phyloP scores from a whole-genome alignment of 1,140 invertebrate genomes.

The Radopholus similis region DNA sequence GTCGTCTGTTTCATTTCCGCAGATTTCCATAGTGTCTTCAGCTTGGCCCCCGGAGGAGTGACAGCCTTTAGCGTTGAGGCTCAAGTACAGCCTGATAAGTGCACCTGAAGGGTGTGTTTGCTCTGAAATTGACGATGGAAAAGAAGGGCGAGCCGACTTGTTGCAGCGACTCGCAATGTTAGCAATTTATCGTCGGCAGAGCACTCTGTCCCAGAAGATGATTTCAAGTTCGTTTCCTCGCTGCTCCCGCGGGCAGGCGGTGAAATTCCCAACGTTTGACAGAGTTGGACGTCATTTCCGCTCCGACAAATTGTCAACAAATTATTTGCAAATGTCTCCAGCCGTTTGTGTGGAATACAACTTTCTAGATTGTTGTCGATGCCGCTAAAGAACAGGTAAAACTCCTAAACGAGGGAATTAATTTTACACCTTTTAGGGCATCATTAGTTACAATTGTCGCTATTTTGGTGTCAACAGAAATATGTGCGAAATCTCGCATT shows the following conservation, averaged over 20 bases:
- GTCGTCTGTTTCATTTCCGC: background rate
- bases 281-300: background rate
- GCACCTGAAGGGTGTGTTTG: too few species aligned
- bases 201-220: too few species aligned
- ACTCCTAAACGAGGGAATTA: background rate
- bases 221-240: too few species aligned
- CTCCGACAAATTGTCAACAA: background rate
- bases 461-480: constrained; percentile 7
- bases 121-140: too few species aligned
- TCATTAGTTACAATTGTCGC: constrained; percentile 8
- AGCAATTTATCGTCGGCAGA: too few species aligned
- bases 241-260: too few species aligned
- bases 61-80: too few species aligned
- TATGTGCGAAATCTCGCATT: constrained; percentile 11
- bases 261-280: constrained; percentile 1
- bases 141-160: too few species aligned
- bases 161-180: too few species aligned
- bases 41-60: too few species aligned
- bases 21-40: too few species aligned
- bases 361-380: too few species aligned
- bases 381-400: constrained; percentile 13
- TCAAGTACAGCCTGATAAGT: background rate
- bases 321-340: constrained; percentile 3
- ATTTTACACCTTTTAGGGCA: background rate
- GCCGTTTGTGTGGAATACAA: constrained; percentile 2